Evolutionary conservation across 2,888 invertebrate genomes (phyloP), one percentile per base, ranked within the genome.

Genomic region (Epinotia brunnichana): DNA sequence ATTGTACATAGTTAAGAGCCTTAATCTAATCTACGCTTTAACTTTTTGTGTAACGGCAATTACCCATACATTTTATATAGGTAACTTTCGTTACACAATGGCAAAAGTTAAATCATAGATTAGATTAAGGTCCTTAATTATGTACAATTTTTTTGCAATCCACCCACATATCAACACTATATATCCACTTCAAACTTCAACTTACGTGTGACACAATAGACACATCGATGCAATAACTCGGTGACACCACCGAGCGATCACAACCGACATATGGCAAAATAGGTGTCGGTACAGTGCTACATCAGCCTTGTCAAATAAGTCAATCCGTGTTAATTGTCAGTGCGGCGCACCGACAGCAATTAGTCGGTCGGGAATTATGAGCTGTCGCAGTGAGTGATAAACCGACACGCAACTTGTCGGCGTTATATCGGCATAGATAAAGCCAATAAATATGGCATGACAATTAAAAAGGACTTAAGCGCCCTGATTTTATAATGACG

Each of bases 291-390:
- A 7, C 11, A n/a, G 35, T 35, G 17, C 17, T 17, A 51, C 7
- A 13, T 19, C 29, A 62, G 4, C 13, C 44, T 24, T 54, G 64
- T 66, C 54, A 39, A 54, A 66, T 66, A 66, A 66, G 64, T 66
- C 53, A 66, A 66, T 64, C 29, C 7, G 29, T 39, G 17, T 64
- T 53, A 64, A 61, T 53, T 64, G 64, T 66, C 64, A 54, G 53
- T 66, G 54, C 57, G n/a, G 54, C 13, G 19, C 35, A 54, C 53
- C 53, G 51, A 70, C 57, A 39, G 59, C 70, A 70, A 70, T 70
- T 70, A 70, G 53, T 29, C 59, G 11, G 10, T 48, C 5, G 29
- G 19, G 19, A 63, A 19, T 63, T 70, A 70, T 29, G 19, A 35
- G 17, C 41, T 24, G 59, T 44, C 66, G 10, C 15, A 1, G 44